phyloP scores from a whole-genome alignment of 2,113 vertebrate genomes.

The Lucifuga dentata region DNA sequence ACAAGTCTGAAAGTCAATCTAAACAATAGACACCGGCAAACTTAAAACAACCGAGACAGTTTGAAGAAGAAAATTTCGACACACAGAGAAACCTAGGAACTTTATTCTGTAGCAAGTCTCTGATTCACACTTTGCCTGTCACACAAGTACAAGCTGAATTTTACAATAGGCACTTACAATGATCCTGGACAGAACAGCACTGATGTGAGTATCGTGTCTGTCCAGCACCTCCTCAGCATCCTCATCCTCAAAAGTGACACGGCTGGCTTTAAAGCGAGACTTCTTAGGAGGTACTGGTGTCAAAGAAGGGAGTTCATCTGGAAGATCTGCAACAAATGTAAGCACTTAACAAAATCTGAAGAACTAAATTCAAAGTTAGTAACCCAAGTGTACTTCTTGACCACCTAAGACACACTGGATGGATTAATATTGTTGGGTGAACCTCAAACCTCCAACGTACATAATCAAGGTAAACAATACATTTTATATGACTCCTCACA shows the following conservation, averaged over 20 bases:
- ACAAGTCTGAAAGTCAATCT: neutral
- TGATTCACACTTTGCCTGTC: too few relatives aligned
- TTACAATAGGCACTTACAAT: conserved; percentile 83
- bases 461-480: too few relatives aligned
- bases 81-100: too few relatives aligned
- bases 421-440: too few relatives aligned
- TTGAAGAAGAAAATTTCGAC: neutral
- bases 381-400: too few relatives aligned
- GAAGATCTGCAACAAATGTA: conserved; percentile 81
- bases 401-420: too few relatives aligned
- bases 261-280: conserved; percentile 83
- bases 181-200: conserved; percentile 92
- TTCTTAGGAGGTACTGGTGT: conserved; percentile 92
- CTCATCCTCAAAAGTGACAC: conserved; percentile 85
- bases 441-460: too few relatives aligned
- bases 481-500: too few relatives aligned
- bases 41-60: neutral
- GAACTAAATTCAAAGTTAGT: too few relatives aligned
- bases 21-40: neutral
- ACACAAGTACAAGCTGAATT: too few relatives aligned
- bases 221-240: conserved; percentile 87
- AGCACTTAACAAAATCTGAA: neutral
- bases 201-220: conserved; percentile 90
- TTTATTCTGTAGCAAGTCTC: too few relatives aligned
- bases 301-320: conserved; percentile 88